Evolutionary conservation across 2,797 vertebrate species (phyloP).

Genomic region (Florisuga fusca): DNA sequence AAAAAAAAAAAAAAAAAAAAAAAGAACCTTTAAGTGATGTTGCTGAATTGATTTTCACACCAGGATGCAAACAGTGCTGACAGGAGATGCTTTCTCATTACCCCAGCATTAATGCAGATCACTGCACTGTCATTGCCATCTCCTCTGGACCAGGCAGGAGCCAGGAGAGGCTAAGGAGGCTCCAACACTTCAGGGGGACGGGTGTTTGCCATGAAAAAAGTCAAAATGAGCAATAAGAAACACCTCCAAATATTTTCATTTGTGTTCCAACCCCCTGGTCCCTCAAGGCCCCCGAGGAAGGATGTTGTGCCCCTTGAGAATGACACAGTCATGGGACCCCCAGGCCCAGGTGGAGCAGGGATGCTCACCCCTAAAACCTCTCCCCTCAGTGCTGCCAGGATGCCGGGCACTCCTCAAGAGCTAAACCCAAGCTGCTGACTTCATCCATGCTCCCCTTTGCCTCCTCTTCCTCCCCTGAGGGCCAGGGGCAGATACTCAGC

Average conservation of each 20-base stretch:
- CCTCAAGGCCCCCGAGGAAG: neutral
- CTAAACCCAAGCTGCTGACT: fast-evolving
- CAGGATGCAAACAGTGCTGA: neutral
- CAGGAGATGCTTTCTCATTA: conserved; percentile 24
- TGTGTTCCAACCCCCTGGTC: too few relatives aligned
- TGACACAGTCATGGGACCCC: fast-evolving
- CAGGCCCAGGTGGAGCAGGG: neutral
- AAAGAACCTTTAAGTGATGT: neutral
- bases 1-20: neutral
- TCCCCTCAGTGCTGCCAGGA: too few relatives aligned
- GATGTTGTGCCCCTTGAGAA: neutral
- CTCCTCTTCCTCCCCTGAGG: neutral
- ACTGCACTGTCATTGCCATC: neutral
- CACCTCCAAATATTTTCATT: neutral
- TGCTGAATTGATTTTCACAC: conserved; percentile 27
- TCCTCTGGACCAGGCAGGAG: neutral
- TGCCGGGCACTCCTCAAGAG: neutral
- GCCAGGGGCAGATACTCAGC: neutral
- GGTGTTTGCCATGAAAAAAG: neutral
- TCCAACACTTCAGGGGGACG: fast-evolving
- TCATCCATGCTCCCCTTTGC: neutral
- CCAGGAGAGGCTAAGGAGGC: neutral
- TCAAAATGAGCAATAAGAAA: neutral
- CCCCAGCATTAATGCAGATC: conserved; percentile 11
- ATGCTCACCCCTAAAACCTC: neutral